phyloP scores from a whole-genome alignment of 2,888 invertebrate species.

The Deilephila porcellus region DNA sequence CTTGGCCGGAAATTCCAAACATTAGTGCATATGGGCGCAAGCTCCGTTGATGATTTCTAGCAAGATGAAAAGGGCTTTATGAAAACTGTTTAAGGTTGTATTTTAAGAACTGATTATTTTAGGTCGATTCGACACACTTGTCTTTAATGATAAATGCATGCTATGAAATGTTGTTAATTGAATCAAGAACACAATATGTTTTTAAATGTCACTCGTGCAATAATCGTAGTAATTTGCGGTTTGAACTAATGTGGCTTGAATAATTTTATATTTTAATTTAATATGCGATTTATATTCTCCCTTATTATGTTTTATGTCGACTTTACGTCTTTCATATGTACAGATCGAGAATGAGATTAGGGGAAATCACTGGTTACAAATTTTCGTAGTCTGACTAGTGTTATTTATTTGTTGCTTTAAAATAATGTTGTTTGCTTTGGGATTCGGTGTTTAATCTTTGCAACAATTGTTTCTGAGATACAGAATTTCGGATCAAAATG shows the following conservation, averaged over 20 bases:
- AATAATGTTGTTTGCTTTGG: too few species aligned
- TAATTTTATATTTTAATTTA: background rate
- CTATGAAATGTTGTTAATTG: background rate
- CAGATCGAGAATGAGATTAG: too few species aligned
- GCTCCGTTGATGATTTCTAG: background rate
- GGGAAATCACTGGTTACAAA: too few species aligned
- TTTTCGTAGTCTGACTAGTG: too few species aligned
- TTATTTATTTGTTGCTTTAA: too few species aligned
- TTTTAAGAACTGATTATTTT: background rate
- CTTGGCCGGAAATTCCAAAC: slow-evolving; percentile 27
- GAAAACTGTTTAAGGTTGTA: background rate
- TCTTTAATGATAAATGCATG: background rate
- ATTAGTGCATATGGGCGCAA: slow-evolving; percentile 5
- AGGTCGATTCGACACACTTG: slow-evolving; percentile 11
- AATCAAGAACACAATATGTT: background rate
- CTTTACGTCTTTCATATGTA: too few species aligned
- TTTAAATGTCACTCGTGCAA: slow-evolving; percentile 3
- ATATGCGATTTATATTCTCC: too few species aligned
- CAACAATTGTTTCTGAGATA: too few species aligned
- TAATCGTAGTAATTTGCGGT: background rate
- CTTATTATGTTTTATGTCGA: too few species aligned
- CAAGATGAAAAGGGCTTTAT: background rate
- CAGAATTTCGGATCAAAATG: too few species aligned
- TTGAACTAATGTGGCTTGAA: background rate
- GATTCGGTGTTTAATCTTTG: too few species aligned